Conservation (phyloP, 2,113 vertebrate genomes). For the Lophius piscatorius region DNA sequence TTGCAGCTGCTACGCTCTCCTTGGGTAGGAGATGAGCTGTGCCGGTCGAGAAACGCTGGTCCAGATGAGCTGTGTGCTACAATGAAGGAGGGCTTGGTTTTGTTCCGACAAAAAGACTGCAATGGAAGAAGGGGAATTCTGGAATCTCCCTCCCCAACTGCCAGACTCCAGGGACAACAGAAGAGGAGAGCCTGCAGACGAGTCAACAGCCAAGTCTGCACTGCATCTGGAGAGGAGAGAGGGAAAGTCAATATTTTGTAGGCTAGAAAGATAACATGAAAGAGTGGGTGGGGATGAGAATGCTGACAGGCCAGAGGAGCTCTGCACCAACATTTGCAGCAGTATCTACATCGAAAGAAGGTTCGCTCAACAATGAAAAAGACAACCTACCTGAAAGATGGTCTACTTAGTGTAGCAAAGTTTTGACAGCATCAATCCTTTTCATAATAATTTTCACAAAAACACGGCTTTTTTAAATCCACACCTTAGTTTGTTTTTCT, state of each 20-base stretch:
- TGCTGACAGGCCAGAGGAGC: constrained; percentile 22
- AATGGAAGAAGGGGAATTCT: constrained; percentile 71
- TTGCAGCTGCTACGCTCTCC: constrained; percentile 83
- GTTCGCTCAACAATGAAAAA: constrained; percentile 1
- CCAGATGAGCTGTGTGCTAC: constrained; percentile 46
- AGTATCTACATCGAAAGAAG: constrained; percentile 2
- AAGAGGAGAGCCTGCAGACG: constrained; percentile 79
- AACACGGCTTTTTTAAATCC: background rate
- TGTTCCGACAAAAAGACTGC: constrained; percentile 63
- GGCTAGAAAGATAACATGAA: constrained; percentile 45
- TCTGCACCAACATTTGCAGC: constrained; percentile 16
- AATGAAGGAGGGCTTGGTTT: constrained; percentile 34
- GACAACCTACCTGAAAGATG: background rate
- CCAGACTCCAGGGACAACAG: constrained; percentile 71
- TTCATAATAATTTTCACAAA: constrained; percentile 28
- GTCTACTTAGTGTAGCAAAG: background rate
- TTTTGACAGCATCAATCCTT: background rate
- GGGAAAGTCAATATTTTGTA: constrained; percentile 47
- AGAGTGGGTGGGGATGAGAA: constrained; percentile 15
- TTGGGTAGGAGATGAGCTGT: constrained; percentile 79
- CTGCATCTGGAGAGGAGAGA: constrained; percentile 86
- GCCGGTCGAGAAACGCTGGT: constrained; percentile 57
- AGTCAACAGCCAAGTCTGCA: constrained; percentile 87
- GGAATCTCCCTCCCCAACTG: constrained; percentile 69
- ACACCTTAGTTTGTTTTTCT: constrained; percentile 11